A percentile compares a stretch with the other conserved stretches of the same genome.
phyloP scores from a whole-genome alignment of 2,113 vertebrate genomes.

The Macquaria australasica region DNA sequence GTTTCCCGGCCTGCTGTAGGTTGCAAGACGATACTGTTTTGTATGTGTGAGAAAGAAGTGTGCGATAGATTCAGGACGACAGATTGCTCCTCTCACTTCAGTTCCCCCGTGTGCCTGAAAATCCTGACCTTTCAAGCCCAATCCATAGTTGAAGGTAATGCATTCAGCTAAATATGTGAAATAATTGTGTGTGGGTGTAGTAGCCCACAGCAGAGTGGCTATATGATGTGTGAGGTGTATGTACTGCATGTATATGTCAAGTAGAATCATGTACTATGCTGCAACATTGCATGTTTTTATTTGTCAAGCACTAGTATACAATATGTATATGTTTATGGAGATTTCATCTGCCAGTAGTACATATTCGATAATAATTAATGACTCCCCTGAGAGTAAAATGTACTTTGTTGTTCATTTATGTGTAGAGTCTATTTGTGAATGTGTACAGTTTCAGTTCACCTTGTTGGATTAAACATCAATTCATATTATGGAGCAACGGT shows the following conservation, averaged over 20 bases:
- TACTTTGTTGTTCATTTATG: constrained; percentile 10
- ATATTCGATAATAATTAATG: constrained; percentile 30
- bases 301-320: not conserved
- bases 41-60: constrained; percentile 12
- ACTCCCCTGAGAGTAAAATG: constrained; percentile 28
- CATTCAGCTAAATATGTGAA: constrained; percentile 25
- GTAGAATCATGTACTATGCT: not conserved
- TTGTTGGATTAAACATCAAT: constrained; percentile 48
- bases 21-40: not conserved
- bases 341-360: constrained; percentile 12
- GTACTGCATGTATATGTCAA: not conserved
- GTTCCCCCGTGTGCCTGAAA: not conserved
- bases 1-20: not conserved
- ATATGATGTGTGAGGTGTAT: not conserved
- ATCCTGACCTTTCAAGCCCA: constrained; percentile 32
- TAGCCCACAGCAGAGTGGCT: not conserved
- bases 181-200: constrained; percentile 23
- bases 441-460: constrained; percentile 6
- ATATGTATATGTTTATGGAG: constrained; percentile 11
- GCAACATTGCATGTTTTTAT: not conserved
- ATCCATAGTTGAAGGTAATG: constrained; percentile 17
- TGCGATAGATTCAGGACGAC: not conserved
- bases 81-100: constrained; percentile 5
- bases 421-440: constrained; percentile 10
- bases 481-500: constrained; percentile 21